Base-by-base conservation (phyloP, 2,797 vertebrate species). In the Takifugu rubripes region DNA sequence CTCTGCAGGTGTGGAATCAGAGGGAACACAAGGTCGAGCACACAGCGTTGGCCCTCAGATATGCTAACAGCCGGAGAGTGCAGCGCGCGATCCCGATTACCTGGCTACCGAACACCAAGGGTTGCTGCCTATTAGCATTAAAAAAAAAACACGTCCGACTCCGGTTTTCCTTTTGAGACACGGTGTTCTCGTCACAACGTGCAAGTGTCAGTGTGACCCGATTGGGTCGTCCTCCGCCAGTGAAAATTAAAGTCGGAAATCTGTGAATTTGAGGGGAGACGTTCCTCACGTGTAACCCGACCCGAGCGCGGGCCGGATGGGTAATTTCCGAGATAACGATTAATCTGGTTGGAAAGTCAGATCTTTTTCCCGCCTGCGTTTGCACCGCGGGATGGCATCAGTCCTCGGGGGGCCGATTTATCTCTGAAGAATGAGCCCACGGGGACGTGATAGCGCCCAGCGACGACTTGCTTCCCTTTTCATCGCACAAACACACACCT, bases 11-110 rank as follows among this genome's bases (percentile, higher is more conserved):
- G 68, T 62, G 56, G 64, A 77, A 70, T 79, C 82, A 64, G 74
- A 58, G 63, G 67, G 66, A 72, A 76, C 64, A 60, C 58, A 78
- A 73, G 67, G 58, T 72, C 77, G 79, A 75, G 63, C 45, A 59
- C 40, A 24, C 56, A 61, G 52, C 44, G 45, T 47, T 61, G 54
- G 64, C 51, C 56, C 33, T 66, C 63, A 70, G 77, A 61, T 54
- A 44, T 48, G 52, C 59, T 65, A 40, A 58, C 9, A 56, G 14
- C 3, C 2, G 43, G 36, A 21, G 8, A 11, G 44, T 5, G 17
- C 36, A 40, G 36, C 36, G 4, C 11, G 12, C 36, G 3, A 7
- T 29, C 4, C 7, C 27, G 27, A 40, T 14, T 40, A 12, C 36
- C 36, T 40, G 36, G 11, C 5, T 40, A 40, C 12, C 14, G 3